Evolutionary conservation across 30 jellyfish, hydroid and myxozoan genomes (phyloP).

Genomic region (Nemopilema nomurai): DNA sequence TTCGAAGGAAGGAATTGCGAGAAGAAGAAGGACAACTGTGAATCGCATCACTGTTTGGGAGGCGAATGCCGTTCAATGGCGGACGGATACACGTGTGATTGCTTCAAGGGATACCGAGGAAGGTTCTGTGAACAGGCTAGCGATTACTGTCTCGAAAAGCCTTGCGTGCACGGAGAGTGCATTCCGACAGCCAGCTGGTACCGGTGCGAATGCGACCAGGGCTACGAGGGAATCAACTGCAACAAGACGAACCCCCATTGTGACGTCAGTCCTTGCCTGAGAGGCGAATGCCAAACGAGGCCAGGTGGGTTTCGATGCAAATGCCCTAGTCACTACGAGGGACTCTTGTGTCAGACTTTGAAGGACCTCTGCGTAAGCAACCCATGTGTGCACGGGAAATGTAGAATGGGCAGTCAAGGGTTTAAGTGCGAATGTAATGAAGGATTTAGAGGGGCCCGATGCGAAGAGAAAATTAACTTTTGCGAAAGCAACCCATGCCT

Average conservation of each 20-base stretch:
- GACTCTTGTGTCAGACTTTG: slow-evolving; percentile 43
- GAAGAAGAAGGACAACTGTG: slow-evolving; percentile 41
- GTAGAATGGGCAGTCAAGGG: slow-evolving; percentile 42
- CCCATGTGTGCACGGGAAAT: slow-evolving; percentile 57
- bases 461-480: slow-evolving; percentile 49
- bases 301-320: slow-evolving; percentile 37
- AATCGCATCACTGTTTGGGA: slow-evolving; percentile 42
- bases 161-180: slow-evolving; percentile 62
- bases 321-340: slow-evolving; percentile 46
- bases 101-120: slow-evolving; percentile 55
- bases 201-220: slow-evolving; percentile 53
- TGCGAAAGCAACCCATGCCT: slow-evolving; percentile 58
- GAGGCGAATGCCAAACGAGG: slow-evolving; percentile 36
- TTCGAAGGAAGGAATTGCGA: slow-evolving; percentile 44
- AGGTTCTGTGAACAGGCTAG: slow-evolving; percentile 41
- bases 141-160: slow-evolving; percentile 45
- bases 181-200: slow-evolving; percentile 32
- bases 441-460: slow-evolving; percentile 62
- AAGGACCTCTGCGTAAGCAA: slow-evolving; percentile 41
- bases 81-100: slow-evolving; percentile 32
- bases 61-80: slow-evolving; percentile 40
- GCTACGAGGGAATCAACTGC: slow-evolving; percentile 53
- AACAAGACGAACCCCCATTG: slow-evolving; percentile 37
- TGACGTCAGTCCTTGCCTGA: slow-evolving; percentile 35
- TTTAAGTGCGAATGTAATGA: slow-evolving; percentile 46